A percentile compares a stretch with the other conserved stretches of the same genome.
These are phyloP conservation scores for Gobio occitaniae DNA, from an alignment of 2,797 vertebrate genomes.

Conservation along the genomic window DNA sequence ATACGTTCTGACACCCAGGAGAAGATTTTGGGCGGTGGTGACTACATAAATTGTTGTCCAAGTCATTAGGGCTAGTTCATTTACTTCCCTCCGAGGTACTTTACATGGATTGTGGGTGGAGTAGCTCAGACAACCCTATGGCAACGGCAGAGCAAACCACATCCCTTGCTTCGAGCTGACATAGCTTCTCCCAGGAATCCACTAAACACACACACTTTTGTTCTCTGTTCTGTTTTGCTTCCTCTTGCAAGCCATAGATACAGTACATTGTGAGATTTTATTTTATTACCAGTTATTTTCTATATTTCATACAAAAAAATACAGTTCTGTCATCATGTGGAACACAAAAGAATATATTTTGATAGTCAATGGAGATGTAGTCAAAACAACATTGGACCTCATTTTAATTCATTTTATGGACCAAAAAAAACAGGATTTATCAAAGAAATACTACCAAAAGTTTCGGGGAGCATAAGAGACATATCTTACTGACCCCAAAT, in stretches of 20 bases:
- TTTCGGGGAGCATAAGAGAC: neutral
- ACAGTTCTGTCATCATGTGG: neutral
- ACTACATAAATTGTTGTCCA: constrained; percentile 32
- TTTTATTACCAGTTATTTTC: constrained; percentile 2
- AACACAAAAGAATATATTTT: neutral
- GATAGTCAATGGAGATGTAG: neutral
- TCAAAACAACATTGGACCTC: neutral
- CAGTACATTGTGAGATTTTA: constrained; percentile 29
- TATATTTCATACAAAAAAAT: neutral
- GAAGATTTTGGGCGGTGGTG: constrained; percentile 19
- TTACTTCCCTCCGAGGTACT: constrained; percentile 35
- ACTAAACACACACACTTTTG: constrained; percentile 38
- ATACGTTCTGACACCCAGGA: constrained; percentile 37
- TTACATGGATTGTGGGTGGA: constrained; percentile 48
- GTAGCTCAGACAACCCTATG: constrained; percentile 38
- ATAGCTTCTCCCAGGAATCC: constrained; percentile 33
- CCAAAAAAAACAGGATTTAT: neutral
- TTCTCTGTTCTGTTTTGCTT: constrained; percentile 36
- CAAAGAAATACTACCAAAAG: neutral
- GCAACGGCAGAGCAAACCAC: constrained; percentile 31
- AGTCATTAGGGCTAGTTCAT: constrained; percentile 33
- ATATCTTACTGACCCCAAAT: neutral
- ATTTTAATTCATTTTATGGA: neutral
- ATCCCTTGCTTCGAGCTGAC: constrained; percentile 39
- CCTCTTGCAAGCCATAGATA: constrained; percentile 27